Percentiles rank a stretch among this genome's conserved stretches.
These are phyloP conservation scores for Lerista edwardsae DNA, from an alignment of 2,797 vertebrate genomes.

Conservation along the genomic window DNA sequence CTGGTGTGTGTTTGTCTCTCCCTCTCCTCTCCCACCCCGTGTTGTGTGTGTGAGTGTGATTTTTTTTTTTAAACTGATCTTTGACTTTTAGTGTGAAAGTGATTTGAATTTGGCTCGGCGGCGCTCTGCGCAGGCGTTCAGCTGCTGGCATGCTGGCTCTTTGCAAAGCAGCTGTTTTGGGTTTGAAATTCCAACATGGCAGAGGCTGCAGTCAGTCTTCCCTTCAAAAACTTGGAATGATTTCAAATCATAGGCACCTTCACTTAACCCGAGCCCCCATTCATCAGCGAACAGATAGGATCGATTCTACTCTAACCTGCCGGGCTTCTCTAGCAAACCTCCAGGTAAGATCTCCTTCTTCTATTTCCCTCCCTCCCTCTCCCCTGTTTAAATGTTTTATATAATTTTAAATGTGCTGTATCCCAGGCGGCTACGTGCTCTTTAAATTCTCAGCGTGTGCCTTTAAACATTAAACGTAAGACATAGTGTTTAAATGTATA, in stretches of 20 bases:
- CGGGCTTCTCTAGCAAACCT: constrained; percentile 82
- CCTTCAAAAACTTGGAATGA: constrained; percentile 96
- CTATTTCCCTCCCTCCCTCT: constrained; percentile 30
- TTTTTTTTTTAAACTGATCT: constrained; percentile 75
- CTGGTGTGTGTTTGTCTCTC: constrained; percentile 66
- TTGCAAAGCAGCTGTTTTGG: constrained; percentile 96
- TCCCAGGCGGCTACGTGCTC: constrained; percentile 48
- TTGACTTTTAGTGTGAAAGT: constrained; percentile 79
- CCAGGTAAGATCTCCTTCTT: constrained; percentile 87
- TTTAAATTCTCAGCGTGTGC: constrained; percentile 57
- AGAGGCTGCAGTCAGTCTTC: constrained; percentile 96
- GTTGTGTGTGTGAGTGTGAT: too few species aligned
- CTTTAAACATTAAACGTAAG: constrained; percentile 63
- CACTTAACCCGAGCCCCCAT: constrained; percentile 85
- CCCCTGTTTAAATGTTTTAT: constrained; percentile 68
- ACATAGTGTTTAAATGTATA: constrained; percentile 55
- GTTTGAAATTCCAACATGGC: constrained; percentile 99
- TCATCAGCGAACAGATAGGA: constrained; percentile 84
- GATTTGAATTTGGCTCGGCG: constrained; percentile 95
- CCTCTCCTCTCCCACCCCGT: constrained; percentile 8
- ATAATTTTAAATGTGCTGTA: constrained; percentile 68
- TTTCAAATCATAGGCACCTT: constrained; percentile 90
- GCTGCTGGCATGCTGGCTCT: constrained; percentile 87
- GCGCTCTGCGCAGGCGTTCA: constrained; percentile 90
- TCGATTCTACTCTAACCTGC: constrained; percentile 88